A percentile compares a stretch with the other conserved stretches of the same genome.
Evolutionary conservation across 2,888 invertebrate genomes (phyloP).

Genomic region (Agrotis puta): DNA sequence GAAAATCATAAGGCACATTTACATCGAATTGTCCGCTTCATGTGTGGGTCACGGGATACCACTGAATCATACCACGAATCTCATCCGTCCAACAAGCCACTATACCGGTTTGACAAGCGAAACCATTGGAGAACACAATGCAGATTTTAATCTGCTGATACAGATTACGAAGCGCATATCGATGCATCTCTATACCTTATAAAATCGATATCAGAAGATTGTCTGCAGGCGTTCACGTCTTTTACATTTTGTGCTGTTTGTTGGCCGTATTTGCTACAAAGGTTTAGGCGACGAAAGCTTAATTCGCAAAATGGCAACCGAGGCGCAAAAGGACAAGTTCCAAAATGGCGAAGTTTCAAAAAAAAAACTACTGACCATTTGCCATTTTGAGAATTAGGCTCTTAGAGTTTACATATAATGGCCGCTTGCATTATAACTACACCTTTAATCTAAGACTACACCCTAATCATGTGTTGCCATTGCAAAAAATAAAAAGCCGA

Average conservation of each 20-base stretch:
- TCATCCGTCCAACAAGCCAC: not conserved
- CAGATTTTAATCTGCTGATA: slow-evolving; percentile 41
- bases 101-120: slow-evolving; percentile 35
- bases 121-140: slow-evolving; percentile 8
- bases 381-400: no score
- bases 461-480: not conserved
- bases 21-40: not conserved
- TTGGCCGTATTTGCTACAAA: no score
- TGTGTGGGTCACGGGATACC: slow-evolving; percentile 30
- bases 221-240: slow-evolving; percentile 3
- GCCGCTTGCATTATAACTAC: no score
- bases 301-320: no score
- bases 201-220: slow-evolving; percentile 2
- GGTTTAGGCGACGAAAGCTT: no score
- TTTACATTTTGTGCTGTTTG: not conserved
- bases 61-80: slow-evolving; percentile 27
- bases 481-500: not conserved
- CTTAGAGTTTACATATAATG: no score
- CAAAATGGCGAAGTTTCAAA: no score
- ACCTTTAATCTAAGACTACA: no score
- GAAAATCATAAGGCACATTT: slow-evolving; percentile 14
- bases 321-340: no score
- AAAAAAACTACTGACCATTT: no score
- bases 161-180: slow-evolving; percentile 26
- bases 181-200: slow-evolving; percentile 19